These are phyloP conservation scores for Scaptodrosophila latifasciaeformis DNA, from an alignment of 2,888 invertebrate species.

Conservation along the genomic window DNA sequence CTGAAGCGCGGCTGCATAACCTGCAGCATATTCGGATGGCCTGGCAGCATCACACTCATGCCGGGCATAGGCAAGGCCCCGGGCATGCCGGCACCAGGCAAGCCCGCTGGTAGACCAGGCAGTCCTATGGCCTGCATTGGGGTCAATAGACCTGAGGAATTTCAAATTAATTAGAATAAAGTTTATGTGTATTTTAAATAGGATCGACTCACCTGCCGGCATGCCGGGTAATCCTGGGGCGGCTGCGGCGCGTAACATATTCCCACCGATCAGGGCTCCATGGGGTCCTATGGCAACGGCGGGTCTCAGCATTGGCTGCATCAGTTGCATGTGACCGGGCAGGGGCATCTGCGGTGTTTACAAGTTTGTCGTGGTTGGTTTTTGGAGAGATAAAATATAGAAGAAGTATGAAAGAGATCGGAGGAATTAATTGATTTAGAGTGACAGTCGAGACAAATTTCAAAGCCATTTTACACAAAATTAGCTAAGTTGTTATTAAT, in stretches of 20 bases:
- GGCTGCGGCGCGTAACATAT: slow-evolving; percentile 71
- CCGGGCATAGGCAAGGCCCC: slow-evolving; percentile 72
- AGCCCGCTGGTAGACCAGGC: slow-evolving; percentile 54
- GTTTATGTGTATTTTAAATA: not conserved
- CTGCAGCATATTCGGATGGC: slow-evolving; percentile 76
- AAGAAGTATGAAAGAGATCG: slow-evolving; percentile 52
- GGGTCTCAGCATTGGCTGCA: slow-evolving; percentile 74
- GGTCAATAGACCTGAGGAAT: slow-evolving; percentile 65
- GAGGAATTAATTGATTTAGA: slow-evolving; percentile 35
- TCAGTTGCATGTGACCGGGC: slow-evolving; percentile 72
- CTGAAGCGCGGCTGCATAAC: slow-evolving; percentile 91
- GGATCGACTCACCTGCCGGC: slow-evolving; percentile 70
- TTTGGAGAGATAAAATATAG: slow-evolving; percentile 44
- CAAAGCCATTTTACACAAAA: slow-evolving; percentile 67
- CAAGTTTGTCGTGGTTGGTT: slow-evolving; percentile 11
- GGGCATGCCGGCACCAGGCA: slow-evolving; percentile 37
- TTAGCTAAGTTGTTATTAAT: slow-evolving; percentile 64
- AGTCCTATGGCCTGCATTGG: slow-evolving; percentile 73
- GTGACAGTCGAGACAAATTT: slow-evolving; percentile 30
- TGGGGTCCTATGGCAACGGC: slow-evolving; percentile 73
- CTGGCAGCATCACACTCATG: slow-evolving; percentile 77
- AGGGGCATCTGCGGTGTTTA: slow-evolving; percentile 53
- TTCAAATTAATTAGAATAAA: not conserved
- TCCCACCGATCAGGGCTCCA: slow-evolving; percentile 71
- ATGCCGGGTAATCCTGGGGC: slow-evolving; percentile 70